Base-by-base conservation (phyloP, 2,888 invertebrate species). In the Agriopis leucophaearia region DNA sequence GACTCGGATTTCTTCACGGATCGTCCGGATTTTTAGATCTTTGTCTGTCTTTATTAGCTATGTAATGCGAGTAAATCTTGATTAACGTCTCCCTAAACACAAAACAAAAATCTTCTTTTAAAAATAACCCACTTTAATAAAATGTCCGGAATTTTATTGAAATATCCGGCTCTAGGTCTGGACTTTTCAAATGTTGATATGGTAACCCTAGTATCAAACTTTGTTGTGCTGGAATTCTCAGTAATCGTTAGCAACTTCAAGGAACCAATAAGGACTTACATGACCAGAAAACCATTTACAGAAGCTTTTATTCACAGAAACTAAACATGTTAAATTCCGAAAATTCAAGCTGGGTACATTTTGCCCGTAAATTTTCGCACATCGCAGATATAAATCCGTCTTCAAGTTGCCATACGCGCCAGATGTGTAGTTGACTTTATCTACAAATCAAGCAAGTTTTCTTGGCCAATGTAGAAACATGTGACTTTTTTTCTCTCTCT, bases 311-410 rank as follows among this genome's bases (percentile, higher is more conserved):
- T 27, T 65, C 58, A 52, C 40, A 64, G 58, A 58, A 64, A 13
- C 45, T 18, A 56, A 47, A 44, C 27, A 54, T 36, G 15, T 18
- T 38, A 38, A 6, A 58, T 58, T 65, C 54, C 18, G 18, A 65
- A 65, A 52, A 65, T 16, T 50, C 48, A 55, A 55, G 47, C 59
- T 47, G 27, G n/a, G 35, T 38, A 59, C 40, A 45, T 51, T 48
- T 44, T 55, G 58, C 16, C 54, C 52, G 35, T 47, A 45, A 8
- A 59, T 59, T 52, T 52, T 55, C 55, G 50, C 66, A 50, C 59
- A 44, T 48, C 40, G 16, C 36, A 42, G 36, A 56, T 60, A 60
- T 66, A 66, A 66, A 60, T 66, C 66, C 18, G 44, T 66, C 66
- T 40, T 18, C 60, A 13, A 36, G 50, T 56, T 35, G 42, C 44